Percentiles rank a stretch among this genome's conserved stretches.
Evolutionary conservation across 2,113 vertebrate genomes (phyloP).

Genomic region (Felis chaus): DNA sequence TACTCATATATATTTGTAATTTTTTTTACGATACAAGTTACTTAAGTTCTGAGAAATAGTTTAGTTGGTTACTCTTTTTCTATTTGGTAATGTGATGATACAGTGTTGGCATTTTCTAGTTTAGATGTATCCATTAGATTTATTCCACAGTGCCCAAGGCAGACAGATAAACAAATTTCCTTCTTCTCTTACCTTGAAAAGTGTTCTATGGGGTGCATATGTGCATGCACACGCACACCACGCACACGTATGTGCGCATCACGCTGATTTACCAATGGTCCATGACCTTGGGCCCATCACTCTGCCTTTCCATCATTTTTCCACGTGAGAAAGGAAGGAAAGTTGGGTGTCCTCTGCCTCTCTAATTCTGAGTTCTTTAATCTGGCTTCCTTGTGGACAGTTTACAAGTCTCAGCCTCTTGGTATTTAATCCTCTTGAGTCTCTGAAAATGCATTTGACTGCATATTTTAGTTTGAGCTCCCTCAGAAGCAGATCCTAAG

Average conservation of each 20-base stretch:
- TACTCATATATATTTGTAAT: not conserved
- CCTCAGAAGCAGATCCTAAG: not conserved
- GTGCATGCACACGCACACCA: accelerated
- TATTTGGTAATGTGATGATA: not conserved
- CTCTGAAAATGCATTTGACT: not conserved
- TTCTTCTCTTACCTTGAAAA: not conserved
- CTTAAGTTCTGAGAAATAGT: not conserved
- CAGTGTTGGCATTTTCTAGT: not conserved
- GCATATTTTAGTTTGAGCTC: not conserved
- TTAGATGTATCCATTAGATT: not conserved
- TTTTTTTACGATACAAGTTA: not conserved
- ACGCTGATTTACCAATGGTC: accelerated
- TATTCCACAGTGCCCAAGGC: not conserved
- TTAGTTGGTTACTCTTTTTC: not conserved
- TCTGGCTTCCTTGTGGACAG: not conserved
- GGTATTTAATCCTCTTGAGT: not conserved
- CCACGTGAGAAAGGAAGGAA: not conserved
- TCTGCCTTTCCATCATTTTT: not conserved
- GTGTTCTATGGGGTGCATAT: not conserved
- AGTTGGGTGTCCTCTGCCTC: not conserved
- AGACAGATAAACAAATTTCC: not conserved
- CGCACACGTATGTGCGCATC: too few relatives aligned
- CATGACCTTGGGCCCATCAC: not conserved
- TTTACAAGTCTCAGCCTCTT: not conserved
- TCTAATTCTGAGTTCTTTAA: not conserved